A percentile compares a stretch with the other conserved stretches of the same genome.
Conservation (phyloP, 2,888 invertebrate species). For the Linyphia triangularis region DNA sequence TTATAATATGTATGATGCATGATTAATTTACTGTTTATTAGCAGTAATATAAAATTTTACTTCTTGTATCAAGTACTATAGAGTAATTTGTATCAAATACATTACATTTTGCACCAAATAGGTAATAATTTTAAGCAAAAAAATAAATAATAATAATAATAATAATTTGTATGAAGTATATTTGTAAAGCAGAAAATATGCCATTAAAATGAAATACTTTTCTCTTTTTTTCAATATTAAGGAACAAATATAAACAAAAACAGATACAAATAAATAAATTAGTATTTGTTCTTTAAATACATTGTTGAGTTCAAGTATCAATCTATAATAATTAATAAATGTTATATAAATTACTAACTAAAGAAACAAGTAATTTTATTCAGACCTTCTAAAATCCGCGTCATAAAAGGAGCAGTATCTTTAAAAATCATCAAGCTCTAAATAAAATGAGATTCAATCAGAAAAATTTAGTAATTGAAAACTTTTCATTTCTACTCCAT, state of each 20-base stretch:
- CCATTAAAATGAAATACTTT: no score
- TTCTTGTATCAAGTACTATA: no score
- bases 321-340: not conserved
- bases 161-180: no score
- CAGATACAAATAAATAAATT: not conserved
- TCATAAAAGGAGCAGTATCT: not conserved
- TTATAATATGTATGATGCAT: no score
- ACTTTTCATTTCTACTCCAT: not conserved
- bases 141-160: no score
- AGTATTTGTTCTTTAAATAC: not conserved
- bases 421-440: not conserved
- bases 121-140: no score
- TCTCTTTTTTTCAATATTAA: not conserved
- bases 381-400: not conserved
- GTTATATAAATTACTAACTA: not conserved
- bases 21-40: no score
- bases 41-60: no score
- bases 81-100: no score
- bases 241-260: not conserved
- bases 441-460: slow-evolving; percentile 7
- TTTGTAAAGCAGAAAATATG: no score
- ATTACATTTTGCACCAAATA: no score
- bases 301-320: not conserved
- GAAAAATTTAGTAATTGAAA: not conserved
- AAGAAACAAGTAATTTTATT: not conserved